Conservation (phyloP, 2,888 invertebrate species). For the Eupithecia centaureata region DNA sequence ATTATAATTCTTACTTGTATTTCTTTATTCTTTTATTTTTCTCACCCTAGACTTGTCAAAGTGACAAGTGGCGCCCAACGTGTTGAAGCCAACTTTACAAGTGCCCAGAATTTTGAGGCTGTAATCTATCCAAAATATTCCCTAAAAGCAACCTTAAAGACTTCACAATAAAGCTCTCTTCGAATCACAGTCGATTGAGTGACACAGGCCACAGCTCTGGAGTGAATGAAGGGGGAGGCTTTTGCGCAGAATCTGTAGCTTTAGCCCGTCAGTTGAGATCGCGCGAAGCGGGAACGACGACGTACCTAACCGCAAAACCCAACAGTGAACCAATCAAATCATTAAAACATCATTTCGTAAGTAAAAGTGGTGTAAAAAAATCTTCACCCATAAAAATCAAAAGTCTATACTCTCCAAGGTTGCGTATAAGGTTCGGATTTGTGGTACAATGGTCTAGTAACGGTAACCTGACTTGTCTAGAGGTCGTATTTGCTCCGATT, state of each 20-base stretch:
- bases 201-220: conserved; percentile 42
- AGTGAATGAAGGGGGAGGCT: conserved; percentile 80
- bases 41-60: too few relatives aligned
- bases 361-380: conserved; percentile 9
- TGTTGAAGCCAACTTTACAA: too few relatives aligned
- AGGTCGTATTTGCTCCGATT: conserved; percentile 66
- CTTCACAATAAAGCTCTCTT: conserved; percentile 5
- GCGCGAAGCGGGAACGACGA: conserved; percentile 70
- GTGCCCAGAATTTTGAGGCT: too few relatives aligned
- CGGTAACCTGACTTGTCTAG: conserved; percentile 73
- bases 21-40: too few relatives aligned
- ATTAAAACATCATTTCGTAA: conserved; percentile 53
- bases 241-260: conserved; percentile 79
- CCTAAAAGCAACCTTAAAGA: conserved; percentile 8
- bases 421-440: conserved; percentile 1
- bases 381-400: background rate
- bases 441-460: conserved; percentile 36
- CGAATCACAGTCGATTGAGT: background rate
- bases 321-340: conserved; percentile 62
- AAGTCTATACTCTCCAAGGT: background rate
- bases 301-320: conserved; percentile 60
- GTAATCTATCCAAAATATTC: background rate
- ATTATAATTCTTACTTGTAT: too few relatives aligned
- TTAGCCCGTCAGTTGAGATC: conserved; percentile 72
- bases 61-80: too few relatives aligned